These are phyloP conservation scores for Chelmon rostratus DNA, from an alignment of 2,797 vertebrate genomes.

Conservation along the genomic window DNA sequence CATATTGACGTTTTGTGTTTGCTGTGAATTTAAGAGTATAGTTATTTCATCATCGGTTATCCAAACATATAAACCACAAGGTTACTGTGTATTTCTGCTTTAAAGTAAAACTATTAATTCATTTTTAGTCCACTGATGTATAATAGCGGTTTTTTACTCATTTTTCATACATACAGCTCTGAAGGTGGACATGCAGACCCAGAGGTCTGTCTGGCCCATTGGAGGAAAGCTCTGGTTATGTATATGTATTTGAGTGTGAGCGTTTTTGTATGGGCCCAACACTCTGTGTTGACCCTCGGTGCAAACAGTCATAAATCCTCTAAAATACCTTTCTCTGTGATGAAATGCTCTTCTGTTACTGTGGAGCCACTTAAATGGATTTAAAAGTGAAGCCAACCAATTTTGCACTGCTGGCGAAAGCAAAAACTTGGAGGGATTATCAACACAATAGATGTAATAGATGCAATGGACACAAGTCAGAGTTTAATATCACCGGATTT, in stretches of 20 bases:
- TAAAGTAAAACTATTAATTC: background rate
- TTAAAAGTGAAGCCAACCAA: constrained; percentile 58
- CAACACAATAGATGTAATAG: constrained; percentile 49
- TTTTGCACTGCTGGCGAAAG: constrained; percentile 36
- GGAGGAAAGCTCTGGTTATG: constrained; percentile 23
- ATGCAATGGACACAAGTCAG: constrained; percentile 40
- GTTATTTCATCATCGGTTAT: background rate
- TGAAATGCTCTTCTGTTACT: constrained; percentile 69
- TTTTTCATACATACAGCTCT: background rate
- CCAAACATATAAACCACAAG: background rate
- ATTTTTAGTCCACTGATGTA: background rate
- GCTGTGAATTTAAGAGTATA: background rate
- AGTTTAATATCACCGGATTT: constrained; percentile 37
- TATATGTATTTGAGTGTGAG: constrained; percentile 49
- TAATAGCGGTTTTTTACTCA: background rate
- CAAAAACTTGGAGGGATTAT: constrained; percentile 57
- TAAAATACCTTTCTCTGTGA: constrained; percentile 73
- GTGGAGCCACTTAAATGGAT: constrained; percentile 67
- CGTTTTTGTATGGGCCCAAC: constrained; percentile 49
- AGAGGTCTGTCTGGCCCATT: constrained; percentile 3
- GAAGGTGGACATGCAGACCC: background rate
- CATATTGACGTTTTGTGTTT: background rate
- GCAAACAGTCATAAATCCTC: constrained; percentile 67
- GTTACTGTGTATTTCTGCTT: background rate
- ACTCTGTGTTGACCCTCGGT: constrained; percentile 46